Evolutionary conservation across 2,888 invertebrate species (phyloP).

Genomic region (Meiosimyza decipiens): DNA sequence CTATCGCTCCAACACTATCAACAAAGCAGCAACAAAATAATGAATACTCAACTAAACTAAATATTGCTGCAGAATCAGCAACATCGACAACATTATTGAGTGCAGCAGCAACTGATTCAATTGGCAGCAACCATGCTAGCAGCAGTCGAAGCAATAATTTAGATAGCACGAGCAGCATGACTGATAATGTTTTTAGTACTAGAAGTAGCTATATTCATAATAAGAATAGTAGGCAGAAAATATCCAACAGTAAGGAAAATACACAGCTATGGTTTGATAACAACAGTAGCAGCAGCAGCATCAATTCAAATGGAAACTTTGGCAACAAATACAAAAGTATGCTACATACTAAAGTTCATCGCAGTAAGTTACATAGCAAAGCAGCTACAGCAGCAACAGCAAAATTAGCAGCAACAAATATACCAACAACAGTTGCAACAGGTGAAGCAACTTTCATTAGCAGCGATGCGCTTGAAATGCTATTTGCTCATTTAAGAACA

Average conservation of each 20-base stretch:
- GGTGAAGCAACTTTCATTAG: conserved; percentile 24
- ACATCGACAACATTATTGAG: conserved; percentile 13
- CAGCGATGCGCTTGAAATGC: conserved; percentile 8
- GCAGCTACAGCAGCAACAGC: conserved; percentile 32
- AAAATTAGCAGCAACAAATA: conserved; percentile 28
- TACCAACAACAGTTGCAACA: conserved; percentile 35
- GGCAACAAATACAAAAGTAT: conserved; percentile 35
- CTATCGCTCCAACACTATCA: conserved; percentile 4
- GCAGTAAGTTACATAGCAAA: conserved; percentile 31
- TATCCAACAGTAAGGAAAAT: conserved; percentile 45
- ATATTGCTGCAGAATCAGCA: conserved; percentile 6
- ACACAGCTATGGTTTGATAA: conserved; percentile 43
- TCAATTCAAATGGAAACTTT: conserved; percentile 36
- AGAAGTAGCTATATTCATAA: conserved; percentile 44
- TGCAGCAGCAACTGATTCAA: conserved; percentile 39
- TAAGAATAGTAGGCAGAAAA: conserved; percentile 33
- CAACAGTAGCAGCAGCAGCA: conserved; percentile 36
- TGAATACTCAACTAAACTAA: neutral
- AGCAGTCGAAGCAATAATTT: conserved; percentile 42
- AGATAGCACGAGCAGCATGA: conserved; percentile 46
- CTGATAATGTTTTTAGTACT: conserved; percentile 51
- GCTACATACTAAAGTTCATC: conserved; percentile 34
- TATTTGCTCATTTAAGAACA: neutral
- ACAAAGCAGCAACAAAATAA: conserved; percentile 9
- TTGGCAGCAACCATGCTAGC: conserved; percentile 35